Evolutionary conservation across 2,888 invertebrate species (phyloP).

Genomic region (Orthosia gracilis): DNA sequence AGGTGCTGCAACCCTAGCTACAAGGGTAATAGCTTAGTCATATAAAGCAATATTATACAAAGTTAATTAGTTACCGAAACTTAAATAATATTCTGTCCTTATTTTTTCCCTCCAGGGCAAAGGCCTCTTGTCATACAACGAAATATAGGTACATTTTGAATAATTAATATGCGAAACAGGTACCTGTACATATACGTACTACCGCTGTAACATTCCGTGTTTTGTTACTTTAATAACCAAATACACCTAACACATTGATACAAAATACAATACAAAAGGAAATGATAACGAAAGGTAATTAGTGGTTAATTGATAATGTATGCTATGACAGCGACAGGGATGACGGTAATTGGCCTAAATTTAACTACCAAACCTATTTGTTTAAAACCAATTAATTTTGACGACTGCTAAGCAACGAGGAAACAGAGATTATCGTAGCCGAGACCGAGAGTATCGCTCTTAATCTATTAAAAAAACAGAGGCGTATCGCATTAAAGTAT

Average conservation of each 20-base stretch:
- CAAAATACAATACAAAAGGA: conserved; percentile 24
- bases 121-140: background rate
- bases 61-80: background rate
- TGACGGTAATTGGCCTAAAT: conserved; percentile 30
- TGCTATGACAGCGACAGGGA: conserved; percentile 11
- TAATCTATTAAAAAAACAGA: background rate
- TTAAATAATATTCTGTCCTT: background rate
- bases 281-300: conserved; percentile 46
- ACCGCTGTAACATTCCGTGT: conserved; percentile 8
- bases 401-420: background rate
- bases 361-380: conserved; percentile 25
- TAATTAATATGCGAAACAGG: background rate
- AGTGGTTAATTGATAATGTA: conserved; percentile 30
- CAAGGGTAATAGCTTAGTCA: background rate
- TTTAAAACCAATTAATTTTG: conserved; percentile 4
- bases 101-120: background rate
- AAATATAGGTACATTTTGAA: background rate
- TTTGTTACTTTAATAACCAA: conserved; percentile 18
- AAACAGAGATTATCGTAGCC: background rate
- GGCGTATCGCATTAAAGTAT: background rate
- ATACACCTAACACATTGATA: conserved; percentile 20
- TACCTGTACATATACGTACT: too few species aligned
- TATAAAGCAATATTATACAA: too few species aligned
- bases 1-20: background rate
- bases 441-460: background rate